Evolutionary conservation across 2,797 vertebrate species (phyloP).

Genomic region (Heliangelus exortis): DNA sequence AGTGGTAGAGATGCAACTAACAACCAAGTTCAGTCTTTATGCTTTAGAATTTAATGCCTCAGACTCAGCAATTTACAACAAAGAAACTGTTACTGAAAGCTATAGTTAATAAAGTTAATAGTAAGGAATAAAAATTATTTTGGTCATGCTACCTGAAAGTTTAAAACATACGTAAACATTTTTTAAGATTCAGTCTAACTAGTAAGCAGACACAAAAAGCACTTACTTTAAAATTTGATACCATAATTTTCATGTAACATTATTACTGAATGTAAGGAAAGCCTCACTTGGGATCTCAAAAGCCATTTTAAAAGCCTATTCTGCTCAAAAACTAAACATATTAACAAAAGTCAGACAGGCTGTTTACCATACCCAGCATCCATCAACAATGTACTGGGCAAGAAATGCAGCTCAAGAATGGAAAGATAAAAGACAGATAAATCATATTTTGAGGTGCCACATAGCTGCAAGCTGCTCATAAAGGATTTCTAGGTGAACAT

Average conservation of each 20-base stretch:
- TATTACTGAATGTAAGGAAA: neutral
- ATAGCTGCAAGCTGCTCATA: neutral
- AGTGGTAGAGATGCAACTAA: neutral
- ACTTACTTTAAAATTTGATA: neutral
- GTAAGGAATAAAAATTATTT: neutral
- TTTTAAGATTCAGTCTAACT: neutral
- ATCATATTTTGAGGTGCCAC: neutral
- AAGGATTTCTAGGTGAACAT: neutral
- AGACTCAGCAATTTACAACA: neutral
- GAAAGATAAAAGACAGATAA: neutral
- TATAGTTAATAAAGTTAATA: neutral
- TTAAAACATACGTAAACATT: neutral
- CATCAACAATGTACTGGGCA: neutral
- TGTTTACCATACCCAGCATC: neutral
- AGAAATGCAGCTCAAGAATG: neutral
- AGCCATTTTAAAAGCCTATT: neutral
- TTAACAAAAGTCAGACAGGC: neutral
- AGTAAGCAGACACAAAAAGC: neutral
- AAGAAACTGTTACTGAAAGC: neutral
- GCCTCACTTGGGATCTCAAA: neutral
- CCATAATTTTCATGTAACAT: neutral
- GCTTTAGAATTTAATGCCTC: neutral
- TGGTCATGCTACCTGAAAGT: neutral
- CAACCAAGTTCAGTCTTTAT: neutral
- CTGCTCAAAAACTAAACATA: neutral